Percentiles rank a stretch among this genome's conserved stretches.
Evolutionary conservation across 2,113 vertebrate genomes (phyloP).

Genomic region (Parus major): DNA sequence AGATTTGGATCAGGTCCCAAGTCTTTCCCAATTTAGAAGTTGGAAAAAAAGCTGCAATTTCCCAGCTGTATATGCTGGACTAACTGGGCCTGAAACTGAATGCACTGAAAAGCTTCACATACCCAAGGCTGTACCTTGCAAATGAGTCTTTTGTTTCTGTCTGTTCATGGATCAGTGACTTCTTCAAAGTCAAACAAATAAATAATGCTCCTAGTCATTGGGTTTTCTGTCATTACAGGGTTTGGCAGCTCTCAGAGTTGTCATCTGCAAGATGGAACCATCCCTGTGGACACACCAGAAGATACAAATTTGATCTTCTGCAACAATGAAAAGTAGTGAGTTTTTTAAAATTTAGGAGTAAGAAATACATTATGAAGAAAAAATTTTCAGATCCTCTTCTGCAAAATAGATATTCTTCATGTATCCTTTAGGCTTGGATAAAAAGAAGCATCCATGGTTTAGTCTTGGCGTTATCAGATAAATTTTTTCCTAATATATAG

Average conservation of each 20-base stretch:
- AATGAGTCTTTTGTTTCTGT: slow-evolving; percentile 18
- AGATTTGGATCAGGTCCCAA: not conserved
- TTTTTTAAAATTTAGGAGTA: not conserved
- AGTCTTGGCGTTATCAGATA: not conserved
- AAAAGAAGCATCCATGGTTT: not conserved
- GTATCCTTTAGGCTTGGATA: not conserved
- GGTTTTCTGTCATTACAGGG: not conserved
- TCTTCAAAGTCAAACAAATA: slow-evolving; percentile 40
- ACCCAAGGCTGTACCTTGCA: not conserved
- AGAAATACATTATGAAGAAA: not conserved
- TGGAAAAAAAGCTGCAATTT: slow-evolving; percentile 16
- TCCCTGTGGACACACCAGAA: not conserved
- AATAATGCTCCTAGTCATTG: not conserved
- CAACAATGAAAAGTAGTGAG: not conserved
- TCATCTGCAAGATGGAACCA: not conserved
- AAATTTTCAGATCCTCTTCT: not conserved
- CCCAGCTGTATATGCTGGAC: not conserved
- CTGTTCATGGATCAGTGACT: not conserved
- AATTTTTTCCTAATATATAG: not conserved
- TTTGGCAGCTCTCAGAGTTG: not conserved
- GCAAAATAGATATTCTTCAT: not conserved
- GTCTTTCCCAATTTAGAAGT: not conserved
- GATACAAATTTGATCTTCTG: not conserved
- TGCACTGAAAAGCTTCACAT: not conserved
- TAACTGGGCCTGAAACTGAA: not conserved